A percentile compares a stretch with the other conserved stretches of the same genome.
Conservation (phyloP, 2,888 invertebrate genomes). For the Toxonevra muliebris region DNA sequence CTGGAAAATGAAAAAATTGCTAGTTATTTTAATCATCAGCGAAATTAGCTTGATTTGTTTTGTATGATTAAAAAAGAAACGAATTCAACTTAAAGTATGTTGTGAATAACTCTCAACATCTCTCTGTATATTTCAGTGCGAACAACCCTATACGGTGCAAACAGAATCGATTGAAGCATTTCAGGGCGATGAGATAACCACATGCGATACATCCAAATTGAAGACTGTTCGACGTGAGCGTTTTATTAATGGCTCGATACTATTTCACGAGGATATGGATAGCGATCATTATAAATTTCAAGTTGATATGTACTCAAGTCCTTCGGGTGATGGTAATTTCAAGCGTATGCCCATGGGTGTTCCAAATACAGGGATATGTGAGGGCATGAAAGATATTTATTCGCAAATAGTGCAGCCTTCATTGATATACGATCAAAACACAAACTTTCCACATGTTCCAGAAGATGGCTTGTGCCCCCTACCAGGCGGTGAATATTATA, state of each 20-base stretch:
- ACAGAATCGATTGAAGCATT: slow-evolving; percentile 48
- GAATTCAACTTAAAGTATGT: too few species aligned
- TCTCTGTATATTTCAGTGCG: slow-evolving; percentile 12
- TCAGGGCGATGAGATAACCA: slow-evolving; percentile 47
- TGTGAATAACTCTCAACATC: too few species aligned
- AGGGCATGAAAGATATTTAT: slow-evolving; percentile 54
- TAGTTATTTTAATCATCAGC: too few species aligned
- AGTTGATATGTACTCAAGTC: slow-evolving; percentile 51
- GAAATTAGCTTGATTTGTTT: too few species aligned
- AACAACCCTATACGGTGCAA: slow-evolving; percentile 21
- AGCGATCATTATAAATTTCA: slow-evolving; percentile 50
- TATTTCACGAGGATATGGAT: slow-evolving; percentile 49
- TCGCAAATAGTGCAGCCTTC: slow-evolving; percentile 54
- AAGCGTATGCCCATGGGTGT: slow-evolving; percentile 53
- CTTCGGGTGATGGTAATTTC: slow-evolving; percentile 51
- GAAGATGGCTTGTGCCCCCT: slow-evolving; percentile 52
- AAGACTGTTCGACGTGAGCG: slow-evolving; percentile 47
- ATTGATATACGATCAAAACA: slow-evolving; percentile 46
- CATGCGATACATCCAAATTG: slow-evolving; percentile 43
- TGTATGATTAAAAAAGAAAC: too few species aligned
- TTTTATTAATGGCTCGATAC: slow-evolving; percentile 51
- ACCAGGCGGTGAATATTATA: slow-evolving; percentile 51
- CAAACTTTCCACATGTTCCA: slow-evolving; percentile 49
- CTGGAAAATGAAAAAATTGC: too few species aligned
- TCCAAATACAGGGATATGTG: slow-evolving; percentile 52